Conservation (phyloP, 2,113 vertebrate species). For the Xiphophorus hellerii region DNA sequence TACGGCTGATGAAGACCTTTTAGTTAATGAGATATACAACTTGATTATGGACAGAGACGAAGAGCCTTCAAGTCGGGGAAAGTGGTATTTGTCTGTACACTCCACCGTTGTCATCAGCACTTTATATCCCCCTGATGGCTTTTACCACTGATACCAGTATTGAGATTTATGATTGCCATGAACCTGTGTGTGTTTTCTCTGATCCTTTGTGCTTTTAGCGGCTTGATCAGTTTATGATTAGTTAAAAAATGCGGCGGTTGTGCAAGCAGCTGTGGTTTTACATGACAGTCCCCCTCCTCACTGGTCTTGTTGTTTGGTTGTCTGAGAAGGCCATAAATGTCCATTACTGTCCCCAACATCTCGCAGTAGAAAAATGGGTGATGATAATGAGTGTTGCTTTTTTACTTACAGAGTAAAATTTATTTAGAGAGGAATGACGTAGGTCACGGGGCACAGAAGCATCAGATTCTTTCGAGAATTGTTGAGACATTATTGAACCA, state of each 20-base stretch:
- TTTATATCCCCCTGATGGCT: conserved; percentile 60
- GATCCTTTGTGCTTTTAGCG: conserved; percentile 56
- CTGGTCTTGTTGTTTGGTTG: conserved; percentile 24
- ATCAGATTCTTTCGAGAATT: conserved; percentile 31
- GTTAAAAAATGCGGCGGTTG: conserved; percentile 47
- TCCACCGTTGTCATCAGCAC: conserved; percentile 45
- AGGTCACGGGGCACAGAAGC: conserved; percentile 33
- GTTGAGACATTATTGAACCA: conserved; percentile 33
- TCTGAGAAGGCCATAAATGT: conserved; percentile 36
- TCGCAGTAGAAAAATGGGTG: conserved; percentile 18
- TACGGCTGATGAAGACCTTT: conserved; percentile 69
- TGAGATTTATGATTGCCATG: conserved; percentile 60
- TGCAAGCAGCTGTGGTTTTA: conserved; percentile 37
- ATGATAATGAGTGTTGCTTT: conserved; percentile 13
- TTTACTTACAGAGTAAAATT: conserved; percentile 18
- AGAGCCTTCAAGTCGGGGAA: conserved; percentile 45
- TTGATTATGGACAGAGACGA: conserved; percentile 62
- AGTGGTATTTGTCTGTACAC: conserved; percentile 36
- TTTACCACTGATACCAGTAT: conserved; percentile 58
- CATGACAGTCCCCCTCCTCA: background rate
- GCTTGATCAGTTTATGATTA: conserved; percentile 57
- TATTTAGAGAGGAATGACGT: conserved; percentile 14
- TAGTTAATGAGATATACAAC: conserved; percentile 69
- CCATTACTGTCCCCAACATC: conserved; percentile 24
- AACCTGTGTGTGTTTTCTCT: conserved; percentile 42